A percentile compares a stretch with the other conserved stretches of the same genome.
Evolutionary conservation across 1,140 invertebrate genomes (phyloP).

Genomic region (Drosophila melanica): DNA sequence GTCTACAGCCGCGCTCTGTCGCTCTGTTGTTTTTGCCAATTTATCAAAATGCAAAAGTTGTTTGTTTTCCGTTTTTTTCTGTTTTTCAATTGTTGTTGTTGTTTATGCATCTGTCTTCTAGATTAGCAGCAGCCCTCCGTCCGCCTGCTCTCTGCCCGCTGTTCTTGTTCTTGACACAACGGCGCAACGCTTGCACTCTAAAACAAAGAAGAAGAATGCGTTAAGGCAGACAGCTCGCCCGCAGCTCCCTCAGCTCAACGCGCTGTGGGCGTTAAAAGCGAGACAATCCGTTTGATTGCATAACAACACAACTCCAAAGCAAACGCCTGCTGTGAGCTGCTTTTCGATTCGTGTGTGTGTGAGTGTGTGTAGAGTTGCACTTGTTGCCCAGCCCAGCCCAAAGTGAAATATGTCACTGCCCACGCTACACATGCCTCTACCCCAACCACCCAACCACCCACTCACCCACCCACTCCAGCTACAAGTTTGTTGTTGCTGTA

Average conservation of each 20-base stretch:
- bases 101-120: conserved; percentile 67
- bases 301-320: conserved; percentile 23
- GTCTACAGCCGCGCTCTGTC: conserved; percentile 20
- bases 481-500: neutral
- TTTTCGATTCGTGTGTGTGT: conserved; percentile 12
- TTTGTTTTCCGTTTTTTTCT: conserved; percentile 31
- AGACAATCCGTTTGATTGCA: conserved; percentile 56
- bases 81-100: conserved; percentile 18
- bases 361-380: conserved; percentile 52
- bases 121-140: conserved; percentile 46
- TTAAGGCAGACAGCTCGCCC: conserved; percentile 34
- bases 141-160: conserved; percentile 8
- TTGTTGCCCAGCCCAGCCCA: conserved; percentile 32
- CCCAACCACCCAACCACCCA: neutral
- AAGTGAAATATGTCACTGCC: conserved; percentile 19
- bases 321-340: conserved; percentile 17
- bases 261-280: conserved; percentile 12
- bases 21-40: conserved; percentile 47
- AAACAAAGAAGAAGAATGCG: conserved; percentile 43
- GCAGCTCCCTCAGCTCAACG: conserved; percentile 13
- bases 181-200: conserved; percentile 30
- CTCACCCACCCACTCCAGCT: neutral
- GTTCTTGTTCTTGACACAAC: conserved; percentile 8
- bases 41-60: conserved; percentile 54
- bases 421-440: neutral